Conservation (phyloP, 2,797 vertebrate genomes). For the Aplochiton taeniatus region DNA sequence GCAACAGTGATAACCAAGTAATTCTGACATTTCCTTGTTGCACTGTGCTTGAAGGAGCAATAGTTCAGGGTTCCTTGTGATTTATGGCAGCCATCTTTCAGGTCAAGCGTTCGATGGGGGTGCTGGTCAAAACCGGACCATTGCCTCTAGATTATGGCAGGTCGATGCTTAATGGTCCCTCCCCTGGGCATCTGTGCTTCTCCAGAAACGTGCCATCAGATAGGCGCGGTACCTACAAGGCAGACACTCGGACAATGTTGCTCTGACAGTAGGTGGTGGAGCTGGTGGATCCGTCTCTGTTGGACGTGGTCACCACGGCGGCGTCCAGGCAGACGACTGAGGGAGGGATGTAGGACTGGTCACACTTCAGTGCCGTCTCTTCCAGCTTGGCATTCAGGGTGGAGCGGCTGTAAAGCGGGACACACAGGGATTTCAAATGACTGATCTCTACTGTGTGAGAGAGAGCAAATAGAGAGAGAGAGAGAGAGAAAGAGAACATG, state of each 20-base stretch:
- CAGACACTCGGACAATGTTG: slow-evolving; percentile 98
- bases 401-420: slow-evolving; percentile 82
- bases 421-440: slow-evolving; percentile 35
- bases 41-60: slow-evolving; percentile 70
- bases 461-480: not conserved
- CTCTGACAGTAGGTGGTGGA: slow-evolving; percentile 88
- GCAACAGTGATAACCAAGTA: slow-evolving; percentile 61
- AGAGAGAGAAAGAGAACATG: not conserved
- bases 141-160: slow-evolving; percentile 71
- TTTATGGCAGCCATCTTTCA: slow-evolving; percentile 58
- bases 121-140: slow-evolving; percentile 53
- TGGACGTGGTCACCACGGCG: slow-evolving; percentile 86
- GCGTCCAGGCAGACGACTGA: slow-evolving; percentile 96
- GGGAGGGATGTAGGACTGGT: slow-evolving; percentile 92
- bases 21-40: slow-evolving; percentile 50
- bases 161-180: slow-evolving; percentile 74
- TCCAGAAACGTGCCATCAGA: slow-evolving; percentile 61
- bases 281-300: slow-evolving; percentile 83
- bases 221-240: slow-evolving; percentile 86
- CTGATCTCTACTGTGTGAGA: slow-evolving; percentile 35
- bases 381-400: slow-evolving; percentile 97
- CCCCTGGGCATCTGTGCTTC: slow-evolving; percentile 63
- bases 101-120: slow-evolving; percentile 73
- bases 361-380: slow-evolving; percentile 95
- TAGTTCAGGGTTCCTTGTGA: slow-evolving; percentile 58